Conservation (phyloP, 1,140 invertebrate species). For the Pteromalus puparum region DNA sequence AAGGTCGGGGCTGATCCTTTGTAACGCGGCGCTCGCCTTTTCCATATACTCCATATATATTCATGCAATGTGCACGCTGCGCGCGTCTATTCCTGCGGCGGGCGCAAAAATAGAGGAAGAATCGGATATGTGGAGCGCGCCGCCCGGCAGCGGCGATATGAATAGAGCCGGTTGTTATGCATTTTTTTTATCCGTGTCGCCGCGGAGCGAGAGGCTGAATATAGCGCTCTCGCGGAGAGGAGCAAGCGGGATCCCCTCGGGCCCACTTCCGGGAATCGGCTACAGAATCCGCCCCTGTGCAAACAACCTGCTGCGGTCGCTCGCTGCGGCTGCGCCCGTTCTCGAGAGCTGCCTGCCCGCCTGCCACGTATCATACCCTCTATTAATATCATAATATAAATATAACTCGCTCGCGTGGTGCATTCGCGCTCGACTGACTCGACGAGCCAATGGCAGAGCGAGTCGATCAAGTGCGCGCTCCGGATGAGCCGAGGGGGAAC, state of each 20-base stretch:
- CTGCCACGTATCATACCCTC: conserved; percentile 60
- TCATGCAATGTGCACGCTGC: too few relatives aligned
- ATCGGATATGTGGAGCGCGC: too few relatives aligned
- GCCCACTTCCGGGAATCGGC: conserved; percentile 51
- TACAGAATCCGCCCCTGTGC: conserved; percentile 55
- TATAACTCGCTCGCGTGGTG: conserved; percentile 65
- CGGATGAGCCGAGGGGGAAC: background rate
- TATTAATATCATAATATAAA: conserved; percentile 76
- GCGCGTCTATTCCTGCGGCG: too few relatives aligned
- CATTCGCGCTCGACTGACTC: background rate
- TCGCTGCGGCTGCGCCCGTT: conserved; percentile 39
- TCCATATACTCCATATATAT: too few relatives aligned
- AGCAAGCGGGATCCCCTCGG: background rate
- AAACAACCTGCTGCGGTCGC: conserved; percentile 65
- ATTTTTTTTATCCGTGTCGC: too few relatives aligned
- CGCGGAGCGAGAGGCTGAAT: too few relatives aligned
- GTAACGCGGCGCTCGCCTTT: too few relatives aligned
- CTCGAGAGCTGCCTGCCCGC: background rate
- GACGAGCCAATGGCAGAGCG: background rate
- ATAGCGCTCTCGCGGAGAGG: too few relatives aligned
- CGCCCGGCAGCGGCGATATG: too few relatives aligned
- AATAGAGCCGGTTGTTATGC: too few relatives aligned
- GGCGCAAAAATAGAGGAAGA: too few relatives aligned
- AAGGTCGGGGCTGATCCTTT: too few relatives aligned
- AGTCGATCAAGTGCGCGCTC: conserved; percentile 1